Evolutionary conservation across 1,140 invertebrate species (phyloP).

Genomic region (Oncopeltus fasciatus): DNA sequence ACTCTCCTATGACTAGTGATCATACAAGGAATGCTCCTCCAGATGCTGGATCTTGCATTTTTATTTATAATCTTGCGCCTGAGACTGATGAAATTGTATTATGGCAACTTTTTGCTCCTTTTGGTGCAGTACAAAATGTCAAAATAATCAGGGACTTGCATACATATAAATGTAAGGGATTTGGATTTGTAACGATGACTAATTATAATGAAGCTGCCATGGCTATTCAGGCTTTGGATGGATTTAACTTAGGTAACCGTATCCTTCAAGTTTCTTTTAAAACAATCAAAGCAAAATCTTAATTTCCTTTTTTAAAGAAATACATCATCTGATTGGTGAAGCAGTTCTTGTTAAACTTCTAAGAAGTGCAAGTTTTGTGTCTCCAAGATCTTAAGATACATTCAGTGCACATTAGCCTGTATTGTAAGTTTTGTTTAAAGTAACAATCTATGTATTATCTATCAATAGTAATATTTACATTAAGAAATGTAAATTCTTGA

Average conservation of each 20-base stretch:
- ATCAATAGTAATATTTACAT: background rate
- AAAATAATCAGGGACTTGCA: conserved; percentile 95
- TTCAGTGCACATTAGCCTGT: background rate
- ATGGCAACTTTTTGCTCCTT: conserved; percentile 98
- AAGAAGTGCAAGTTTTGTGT: background rate
- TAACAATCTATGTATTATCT: background rate
- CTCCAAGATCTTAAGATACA: background rate
- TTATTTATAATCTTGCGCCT: conserved; percentile 95
- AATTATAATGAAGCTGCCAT: conserved; percentile 97
- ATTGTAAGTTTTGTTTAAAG: background rate
- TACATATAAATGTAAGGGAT: conserved; percentile 98
- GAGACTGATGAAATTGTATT: conserved; percentile 97
- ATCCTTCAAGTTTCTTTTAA: conserved; percentile 98
- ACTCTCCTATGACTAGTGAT: conserved; percentile 85
- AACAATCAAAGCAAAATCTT: conserved; percentile 53
- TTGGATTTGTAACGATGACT: conserved; percentile 99
- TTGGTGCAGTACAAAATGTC: conserved; percentile 95
- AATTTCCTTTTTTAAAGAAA: background rate
- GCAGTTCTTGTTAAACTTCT: background rate
- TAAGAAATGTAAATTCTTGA: background rate
- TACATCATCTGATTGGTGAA: too few species aligned
- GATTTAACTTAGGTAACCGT: conserved; percentile 90
- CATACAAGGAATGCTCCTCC: conserved; percentile 64
- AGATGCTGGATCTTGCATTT: conserved; percentile 90
- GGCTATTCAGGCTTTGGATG: conserved; percentile 94